A percentile compares a stretch with the other conserved stretches of the same genome.
Evolutionary conservation across 92 coral and sea anemone genomes (phyloP).

Genomic region (Muricea muricata): DNA sequence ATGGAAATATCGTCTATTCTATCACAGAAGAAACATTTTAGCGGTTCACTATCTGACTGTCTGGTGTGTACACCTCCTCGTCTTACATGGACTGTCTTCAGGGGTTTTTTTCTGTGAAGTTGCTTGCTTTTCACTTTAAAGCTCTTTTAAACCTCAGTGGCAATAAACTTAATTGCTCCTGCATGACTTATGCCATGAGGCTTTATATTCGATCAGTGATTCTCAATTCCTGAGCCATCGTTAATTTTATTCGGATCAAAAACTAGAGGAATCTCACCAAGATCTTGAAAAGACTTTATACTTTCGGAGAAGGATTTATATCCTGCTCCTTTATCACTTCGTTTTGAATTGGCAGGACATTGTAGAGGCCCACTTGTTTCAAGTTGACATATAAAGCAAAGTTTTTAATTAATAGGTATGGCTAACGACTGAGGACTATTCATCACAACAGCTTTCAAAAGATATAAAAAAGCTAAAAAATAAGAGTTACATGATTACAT

Average conservation of each 20-base stretch:
- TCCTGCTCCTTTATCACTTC: slow-evolving; percentile 55
- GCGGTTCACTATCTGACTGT: not conserved
- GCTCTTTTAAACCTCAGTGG: slow-evolving; percentile 50
- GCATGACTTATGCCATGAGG: slow-evolving; percentile 55
- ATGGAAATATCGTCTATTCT: slow-evolving; percentile 38
- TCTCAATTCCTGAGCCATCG: slow-evolving; percentile 59
- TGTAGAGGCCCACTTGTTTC: slow-evolving; percentile 45
- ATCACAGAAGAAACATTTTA: slow-evolving; percentile 62
- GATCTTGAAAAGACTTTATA: slow-evolving; percentile 44
- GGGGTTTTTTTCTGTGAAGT: not conserved
- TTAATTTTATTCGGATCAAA: slow-evolving; percentile 47
- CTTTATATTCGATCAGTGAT: slow-evolving; percentile 14
- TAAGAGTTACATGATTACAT: not conserved
- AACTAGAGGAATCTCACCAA: slow-evolving; percentile 19
- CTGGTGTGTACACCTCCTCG: slow-evolving; percentile 24
- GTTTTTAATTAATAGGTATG: slow-evolving; percentile 51
- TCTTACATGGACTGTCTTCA: slow-evolving; percentile 36
- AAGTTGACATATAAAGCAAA: slow-evolving; percentile 60
- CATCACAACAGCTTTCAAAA: slow-evolving; percentile 3
- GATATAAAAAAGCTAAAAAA: slow-evolving; percentile 5
- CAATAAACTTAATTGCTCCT: slow-evolving; percentile 36
- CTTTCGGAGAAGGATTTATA: slow-evolving; percentile 48
- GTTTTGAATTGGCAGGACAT: slow-evolving; percentile 63
- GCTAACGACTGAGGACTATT: not conserved
- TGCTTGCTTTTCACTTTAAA: slow-evolving; percentile 18